These are phyloP conservation scores for Dorcus parallelipipedus DNA, from an alignment of 2,888 invertebrate species.

Conservation along the genomic window DNA sequence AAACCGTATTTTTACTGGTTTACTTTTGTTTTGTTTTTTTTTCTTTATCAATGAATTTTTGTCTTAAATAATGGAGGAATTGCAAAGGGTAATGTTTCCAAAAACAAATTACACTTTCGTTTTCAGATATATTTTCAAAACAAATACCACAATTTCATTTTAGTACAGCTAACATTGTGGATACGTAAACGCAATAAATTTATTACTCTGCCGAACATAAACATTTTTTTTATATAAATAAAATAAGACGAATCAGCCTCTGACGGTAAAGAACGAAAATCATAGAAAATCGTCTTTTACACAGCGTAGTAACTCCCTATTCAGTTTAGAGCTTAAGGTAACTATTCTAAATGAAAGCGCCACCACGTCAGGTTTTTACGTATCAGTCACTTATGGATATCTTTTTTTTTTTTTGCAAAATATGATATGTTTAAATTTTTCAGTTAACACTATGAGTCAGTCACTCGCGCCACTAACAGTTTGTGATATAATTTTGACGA, in stretches of 20 bases:
- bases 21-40: neutral
- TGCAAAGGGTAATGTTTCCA: neutral
- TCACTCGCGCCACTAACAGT: conserved; percentile 26
- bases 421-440: conserved; percentile 43
- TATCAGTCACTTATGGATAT: conserved; percentile 32
- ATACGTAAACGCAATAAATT: neutral
- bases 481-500: conserved; percentile 13
- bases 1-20: conserved; percentile 31
- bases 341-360: conserved; percentile 36
- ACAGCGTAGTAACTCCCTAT: too few species aligned
- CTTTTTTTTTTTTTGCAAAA: conserved; percentile 36
- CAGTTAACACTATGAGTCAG: conserved; percentile 29
- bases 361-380: conserved; percentile 35
- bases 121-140: conserved; percentile 1
- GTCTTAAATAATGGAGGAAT: too few species aligned
- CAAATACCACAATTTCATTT: neutral
- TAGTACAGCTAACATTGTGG: neutral
- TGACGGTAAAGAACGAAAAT: too few species aligned
- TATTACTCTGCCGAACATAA: too few species aligned
- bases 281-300: too few species aligned
- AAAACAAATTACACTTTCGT: neutral
- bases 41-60: too few species aligned
- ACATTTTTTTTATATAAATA: too few species aligned
- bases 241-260: too few species aligned
- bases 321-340: conserved; percentile 1